Conservation (phyloP, 2,113 vertebrate species). For the Phylloscopus whistleri region DNA sequence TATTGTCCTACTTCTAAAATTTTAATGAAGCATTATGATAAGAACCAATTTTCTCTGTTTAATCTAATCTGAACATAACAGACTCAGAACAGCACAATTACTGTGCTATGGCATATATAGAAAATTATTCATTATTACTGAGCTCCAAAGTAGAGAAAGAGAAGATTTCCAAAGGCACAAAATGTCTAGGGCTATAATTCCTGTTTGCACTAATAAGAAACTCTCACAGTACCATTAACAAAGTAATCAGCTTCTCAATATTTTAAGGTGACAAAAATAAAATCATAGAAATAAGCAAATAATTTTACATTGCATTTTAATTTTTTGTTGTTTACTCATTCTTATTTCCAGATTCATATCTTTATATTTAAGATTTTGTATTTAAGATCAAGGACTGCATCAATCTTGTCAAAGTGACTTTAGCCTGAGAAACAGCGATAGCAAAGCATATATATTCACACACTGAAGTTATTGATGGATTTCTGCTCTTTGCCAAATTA, state of each 20-base stretch:
- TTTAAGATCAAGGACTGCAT: background rate
- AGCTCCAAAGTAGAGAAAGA: background rate
- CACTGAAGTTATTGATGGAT: background rate
- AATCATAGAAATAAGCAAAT: background rate
- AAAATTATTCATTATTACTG: constrained; percentile 33
- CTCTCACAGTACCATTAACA: background rate
- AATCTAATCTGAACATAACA: constrained; percentile 51
- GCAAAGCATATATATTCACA: background rate
- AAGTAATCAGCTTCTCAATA: background rate
- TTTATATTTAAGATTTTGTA: background rate
- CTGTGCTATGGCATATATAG: background rate
- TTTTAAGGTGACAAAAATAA: background rate
- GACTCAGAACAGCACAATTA: constrained; percentile 22
- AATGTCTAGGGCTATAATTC: background rate
- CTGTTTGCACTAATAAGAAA: background rate
- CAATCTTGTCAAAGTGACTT: background rate
- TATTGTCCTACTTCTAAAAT: constrained; percentile 48
- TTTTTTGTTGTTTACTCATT: background rate
- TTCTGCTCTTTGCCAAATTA: background rate
- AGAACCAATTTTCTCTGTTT: constrained; percentile 47
- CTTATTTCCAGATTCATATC: background rate
- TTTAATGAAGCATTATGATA: constrained; percentile 54
- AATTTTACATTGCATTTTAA: background rate
- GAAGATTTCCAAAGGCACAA: background rate
- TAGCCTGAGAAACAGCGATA: background rate